phyloP scores from a whole-genome alignment of 2,888 invertebrate species.

The Phaedon cochleariae region DNA sequence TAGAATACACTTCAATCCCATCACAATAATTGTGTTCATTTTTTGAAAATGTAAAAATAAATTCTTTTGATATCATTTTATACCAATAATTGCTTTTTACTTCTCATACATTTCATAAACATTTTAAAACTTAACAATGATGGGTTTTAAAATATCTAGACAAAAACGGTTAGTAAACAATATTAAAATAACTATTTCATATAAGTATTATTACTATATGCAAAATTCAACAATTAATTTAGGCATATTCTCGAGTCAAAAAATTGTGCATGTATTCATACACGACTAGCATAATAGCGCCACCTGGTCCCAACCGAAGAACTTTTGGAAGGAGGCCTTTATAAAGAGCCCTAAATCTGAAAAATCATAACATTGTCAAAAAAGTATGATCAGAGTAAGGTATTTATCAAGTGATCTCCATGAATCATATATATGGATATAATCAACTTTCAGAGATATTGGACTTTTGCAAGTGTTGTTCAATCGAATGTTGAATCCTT shows the following conservation, averaged over 20 bases:
- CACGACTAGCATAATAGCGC: constrained; percentile 93
- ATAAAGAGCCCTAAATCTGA: constrained; percentile 84
- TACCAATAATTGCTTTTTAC: background rate
- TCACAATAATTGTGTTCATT: constrained; percentile 20
- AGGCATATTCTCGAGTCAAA: constrained; percentile 66
- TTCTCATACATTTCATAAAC: background rate
- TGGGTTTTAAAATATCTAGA: background rate
- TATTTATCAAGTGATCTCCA: constrained; percentile 8
- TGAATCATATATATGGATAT: too few species aligned
- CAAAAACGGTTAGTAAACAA: background rate
- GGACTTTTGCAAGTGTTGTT: too few species aligned
- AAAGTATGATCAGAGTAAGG: too few species aligned
- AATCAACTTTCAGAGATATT: too few species aligned
- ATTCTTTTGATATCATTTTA: background rate
- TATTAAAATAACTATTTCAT: too few species aligned
- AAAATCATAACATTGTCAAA: constrained; percentile 59
- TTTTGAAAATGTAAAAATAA: constrained; percentile 2
- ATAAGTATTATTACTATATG: too few species aligned
- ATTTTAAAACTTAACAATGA: background rate
- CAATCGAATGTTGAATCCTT: too few species aligned
- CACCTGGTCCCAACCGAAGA: constrained; percentile 90
- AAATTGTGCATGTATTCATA: constrained; percentile 87
- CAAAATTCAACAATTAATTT: background rate
- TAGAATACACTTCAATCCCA: constrained; percentile 11
- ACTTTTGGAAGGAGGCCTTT: constrained; percentile 93